Evolutionary conservation across 2,888 invertebrate genomes (phyloP), one percentile per base, ranked within the genome.

Genomic region (Acrobasis suavella): DNA sequence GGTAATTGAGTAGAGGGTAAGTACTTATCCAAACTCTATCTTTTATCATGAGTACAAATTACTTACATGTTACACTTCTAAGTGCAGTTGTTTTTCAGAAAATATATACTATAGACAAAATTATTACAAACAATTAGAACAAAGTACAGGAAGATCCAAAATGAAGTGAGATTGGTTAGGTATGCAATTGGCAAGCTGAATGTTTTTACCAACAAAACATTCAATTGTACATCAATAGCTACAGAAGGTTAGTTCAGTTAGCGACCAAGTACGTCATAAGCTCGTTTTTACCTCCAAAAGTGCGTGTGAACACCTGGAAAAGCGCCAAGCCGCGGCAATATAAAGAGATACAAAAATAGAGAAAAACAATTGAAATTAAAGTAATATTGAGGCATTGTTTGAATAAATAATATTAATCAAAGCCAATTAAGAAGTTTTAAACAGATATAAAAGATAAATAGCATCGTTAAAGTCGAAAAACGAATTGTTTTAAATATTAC

Each of bases 291-390:
- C 83, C 81, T 83, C 78, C 72, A 65, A 69, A 70, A 69, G 70
- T 72, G 62, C 67, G 72, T 72, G 70, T 67, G 70, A 72, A 72
- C 67, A 70, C 68, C 81, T 83, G 83, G 83, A 82, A 67, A 71
- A 68, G 71, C 76, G 83, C 82, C 83, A 84, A 83, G 68, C 75
- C 72, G 72, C 67, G 70, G 71, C 74, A 71, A 69, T 72, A 69
- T 72, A 73, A 71, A 65, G 70, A 69, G 62, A 69, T 37, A 64
- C 72, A 67, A 70, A 70, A 68, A 69, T 67, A 69, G 66, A 66
- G 62, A 71, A 73, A 64, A 67, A 68, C 39, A 15, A 55, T 22
- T 14, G 70, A 73, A 64, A 66, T 67, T 55, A 39, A 55, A 15
- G 22, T 46, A 17, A 46, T 12, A 46, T 42, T 9, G 42, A 56